These are phyloP conservation scores for Sorex araneus DNA, from an alignment of 2,113 vertebrate species.

Conservation along the genomic window DNA sequence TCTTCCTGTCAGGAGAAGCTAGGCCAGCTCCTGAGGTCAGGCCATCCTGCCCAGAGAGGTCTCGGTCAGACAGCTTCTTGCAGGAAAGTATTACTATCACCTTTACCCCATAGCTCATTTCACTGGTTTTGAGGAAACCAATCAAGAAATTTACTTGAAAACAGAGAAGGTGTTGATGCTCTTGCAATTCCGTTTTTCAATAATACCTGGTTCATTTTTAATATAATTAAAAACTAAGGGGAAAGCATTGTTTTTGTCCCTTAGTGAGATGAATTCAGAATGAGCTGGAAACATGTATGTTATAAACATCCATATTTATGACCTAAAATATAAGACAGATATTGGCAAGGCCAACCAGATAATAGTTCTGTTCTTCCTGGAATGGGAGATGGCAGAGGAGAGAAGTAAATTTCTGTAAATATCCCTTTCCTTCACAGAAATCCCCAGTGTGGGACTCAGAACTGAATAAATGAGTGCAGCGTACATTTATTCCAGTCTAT, in stretches of 20 bases:
- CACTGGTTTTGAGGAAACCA: not conserved
- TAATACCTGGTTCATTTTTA: constrained; percentile 40
- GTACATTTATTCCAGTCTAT: constrained; percentile 66
- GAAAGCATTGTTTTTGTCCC: constrained; percentile 39
- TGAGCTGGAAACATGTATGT: constrained; percentile 46
- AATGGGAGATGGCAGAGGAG: constrained; percentile 19
- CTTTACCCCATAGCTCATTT: not conserved
- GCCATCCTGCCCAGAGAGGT: not conserved
- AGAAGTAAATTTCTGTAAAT: constrained; percentile 71
- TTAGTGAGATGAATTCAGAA: constrained; percentile 43
- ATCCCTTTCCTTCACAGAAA: constrained; percentile 60
- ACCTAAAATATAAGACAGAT: constrained; percentile 60
- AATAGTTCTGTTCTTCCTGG: constrained; percentile 64
- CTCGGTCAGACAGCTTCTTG: not conserved
- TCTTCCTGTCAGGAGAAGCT: not conserved
- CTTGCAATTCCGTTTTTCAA: constrained; percentile 34
- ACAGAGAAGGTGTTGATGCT: not conserved
- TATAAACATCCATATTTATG: constrained; percentile 63
- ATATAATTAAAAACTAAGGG: constrained; percentile 32
- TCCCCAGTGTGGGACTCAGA: constrained; percentile 44
- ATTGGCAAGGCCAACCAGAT: not conserved
- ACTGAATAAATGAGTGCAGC: constrained; percentile 70
- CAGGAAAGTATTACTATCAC: no score
- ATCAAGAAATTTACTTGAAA: not conserved
- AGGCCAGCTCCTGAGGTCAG: not conserved